These are phyloP conservation scores for Rhodeus uyekii DNA, from an alignment of 2,797 vertebrate genomes.

Conservation along the genomic window DNA sequence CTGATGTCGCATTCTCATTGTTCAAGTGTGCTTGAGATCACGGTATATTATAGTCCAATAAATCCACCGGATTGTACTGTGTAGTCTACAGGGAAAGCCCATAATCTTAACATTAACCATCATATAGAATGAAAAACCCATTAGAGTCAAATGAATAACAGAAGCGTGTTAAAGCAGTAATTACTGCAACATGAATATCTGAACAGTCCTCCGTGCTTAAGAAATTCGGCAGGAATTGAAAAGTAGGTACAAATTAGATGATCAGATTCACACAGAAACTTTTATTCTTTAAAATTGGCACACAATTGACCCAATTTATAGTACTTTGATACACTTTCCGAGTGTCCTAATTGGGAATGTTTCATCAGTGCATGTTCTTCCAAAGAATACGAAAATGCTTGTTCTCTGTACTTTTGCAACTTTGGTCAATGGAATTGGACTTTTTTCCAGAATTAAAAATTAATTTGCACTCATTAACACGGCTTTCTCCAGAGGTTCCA, in stretches of 20 bases:
- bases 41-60: constrained; percentile 16
- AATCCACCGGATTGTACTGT: background rate
- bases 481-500: constrained; percentile 3
- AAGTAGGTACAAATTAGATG: background rate
- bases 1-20: constrained; percentile 9
- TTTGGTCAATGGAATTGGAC: background rate
- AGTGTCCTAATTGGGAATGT: background rate
- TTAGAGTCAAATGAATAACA: background rate
- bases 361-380: background rate
- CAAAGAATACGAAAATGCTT: background rate
- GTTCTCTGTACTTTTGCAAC: background rate
- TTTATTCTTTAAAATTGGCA: background rate
- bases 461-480: background rate
- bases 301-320: background rate
- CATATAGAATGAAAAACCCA: background rate
- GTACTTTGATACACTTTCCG: background rate
- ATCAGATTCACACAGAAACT: background rate
- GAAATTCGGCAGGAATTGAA: background rate
- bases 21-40: constrained; percentile 25
- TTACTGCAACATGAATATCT: background rate
- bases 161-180: background rate
- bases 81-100: background rate
- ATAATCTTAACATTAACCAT: constrained; percentile 7
- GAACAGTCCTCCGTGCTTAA: background rate
- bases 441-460: background rate